Evolutionary conservation across 2,797 vertebrate genomes (phyloP), one percentile per base, ranked within the genome.

Genomic region (Ptychobarbus kaznakovi): DNA sequence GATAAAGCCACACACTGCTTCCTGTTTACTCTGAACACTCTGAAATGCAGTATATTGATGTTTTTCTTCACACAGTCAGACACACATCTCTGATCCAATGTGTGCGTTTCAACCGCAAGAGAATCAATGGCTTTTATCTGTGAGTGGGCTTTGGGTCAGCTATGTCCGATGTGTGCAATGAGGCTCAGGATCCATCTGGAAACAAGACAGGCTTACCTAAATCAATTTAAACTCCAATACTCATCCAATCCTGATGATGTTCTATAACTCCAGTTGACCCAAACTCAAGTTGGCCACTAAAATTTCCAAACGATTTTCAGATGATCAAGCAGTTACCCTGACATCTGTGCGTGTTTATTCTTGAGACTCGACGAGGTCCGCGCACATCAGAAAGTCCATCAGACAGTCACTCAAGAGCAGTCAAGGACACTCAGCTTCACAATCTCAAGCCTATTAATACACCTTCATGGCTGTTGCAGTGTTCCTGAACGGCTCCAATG

Each of bases 371-470:
- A 80, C 28, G 61, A 80, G 63, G 42, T 53, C 35, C 38, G n/a
- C 4, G 6, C 38, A 70, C 65, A 58, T 51, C 65, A 35, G 74
- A 79, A 78, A 4, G 75, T 79, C 49, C 83, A 84, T 78, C 83
- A 81, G 49, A 58, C 80, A 81, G n/a, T 81, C n/a, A 84, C 65
- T 84, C 83, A 42, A 44, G 16, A 1, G 38, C 12, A 69, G 75
- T 84, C 83, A 84, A 78, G 83, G 83, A 79, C 74, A 78, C 83
- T 79, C 35, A 69, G 82, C 82, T 78, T 78, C 49, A 56, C 49
- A 65, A 70, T 70, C 83, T 78, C 49, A 72, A 72, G 65, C 61
- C 82, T 84, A 78, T 84, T 78, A 84, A 84, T 84, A 78, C 74
- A 84, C 82, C 49, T 84, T 69, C 65, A 69, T 84, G 82, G 63